Percentiles rank a stretch among this genome's conserved stretches.
phyloP scores from a whole-genome alignment of 2,888 invertebrate genomes.

The Malachius bipustulatus region DNA sequence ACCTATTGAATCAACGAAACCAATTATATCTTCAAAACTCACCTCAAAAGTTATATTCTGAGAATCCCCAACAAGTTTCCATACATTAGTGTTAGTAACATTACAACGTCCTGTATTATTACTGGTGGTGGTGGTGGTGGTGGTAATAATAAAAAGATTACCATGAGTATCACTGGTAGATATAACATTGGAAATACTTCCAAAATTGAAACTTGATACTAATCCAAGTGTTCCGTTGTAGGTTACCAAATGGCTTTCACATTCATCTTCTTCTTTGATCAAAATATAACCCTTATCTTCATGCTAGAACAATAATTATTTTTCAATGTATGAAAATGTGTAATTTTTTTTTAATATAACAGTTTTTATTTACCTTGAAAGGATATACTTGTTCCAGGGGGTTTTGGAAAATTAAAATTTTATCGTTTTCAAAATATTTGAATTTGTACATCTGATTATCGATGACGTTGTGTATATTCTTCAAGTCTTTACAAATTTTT shows the following conservation, averaged over 20 bases:
- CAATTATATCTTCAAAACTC: no score
- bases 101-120: no score
- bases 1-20: no score
- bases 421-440: constrained; percentile 39
- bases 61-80: constrained; percentile 31
- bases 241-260: constrained; percentile 38
- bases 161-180: no score
- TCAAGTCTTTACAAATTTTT: constrained; percentile 30
- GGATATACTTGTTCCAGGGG: constrained; percentile 28
- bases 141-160: no score
- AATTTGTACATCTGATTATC: constrained; percentile 37
- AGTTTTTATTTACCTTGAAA: constrained; percentile 25
- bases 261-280: constrained; percentile 33
- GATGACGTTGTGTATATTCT: constrained; percentile 24
- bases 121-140: no score
- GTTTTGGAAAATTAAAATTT: constrained; percentile 26
- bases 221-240: no score
- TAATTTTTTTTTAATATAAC: no score
- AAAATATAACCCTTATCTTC: constrained; percentile 32
- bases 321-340: no score
- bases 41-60: no score
- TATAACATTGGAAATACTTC: no score
- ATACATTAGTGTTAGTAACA: constrained; percentile 33
- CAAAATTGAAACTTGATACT: no score
- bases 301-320: constrained; percentile 23